Percentiles rank a stretch among this genome's conserved stretches.
phyloP scores from a whole-genome alignment of 2,797 vertebrate genomes.

The Enteromius paludinosus region DNA sequence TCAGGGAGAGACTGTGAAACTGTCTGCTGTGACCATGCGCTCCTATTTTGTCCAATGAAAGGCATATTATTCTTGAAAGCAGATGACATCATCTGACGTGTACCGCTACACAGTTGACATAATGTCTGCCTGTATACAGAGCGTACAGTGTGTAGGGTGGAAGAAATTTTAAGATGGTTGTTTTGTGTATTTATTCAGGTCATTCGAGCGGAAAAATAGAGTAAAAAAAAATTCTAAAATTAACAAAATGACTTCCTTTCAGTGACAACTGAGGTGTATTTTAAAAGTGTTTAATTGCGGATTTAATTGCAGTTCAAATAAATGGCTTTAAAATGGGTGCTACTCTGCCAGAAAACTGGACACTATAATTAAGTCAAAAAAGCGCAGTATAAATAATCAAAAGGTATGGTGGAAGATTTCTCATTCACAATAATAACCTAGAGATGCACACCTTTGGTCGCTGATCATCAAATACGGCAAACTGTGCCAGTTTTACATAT shows the following conservation, averaged over 20 bases:
- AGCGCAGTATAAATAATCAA: slow-evolving; percentile 23
- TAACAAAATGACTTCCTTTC: slow-evolving; percentile 36
- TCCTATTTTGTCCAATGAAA: slow-evolving; percentile 17
- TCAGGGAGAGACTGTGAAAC: background rate
- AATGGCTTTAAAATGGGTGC: slow-evolving; percentile 29
- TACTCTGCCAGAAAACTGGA: background rate
- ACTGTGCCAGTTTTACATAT: slow-evolving; percentile 13
- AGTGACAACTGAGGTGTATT: slow-evolving; percentile 4
- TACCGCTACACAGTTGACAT: slow-evolving; percentile 36
- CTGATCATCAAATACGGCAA: slow-evolving; percentile 43
- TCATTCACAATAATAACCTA: slow-evolving; percentile 35
- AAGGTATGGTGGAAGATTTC: slow-evolving; percentile 23
- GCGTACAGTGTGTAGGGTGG: slow-evolving; percentile 28
- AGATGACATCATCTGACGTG: slow-evolving; percentile 20
- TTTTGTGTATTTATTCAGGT: slow-evolving; percentile 22
- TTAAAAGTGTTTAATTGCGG: background rate
- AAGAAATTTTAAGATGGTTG: slow-evolving; percentile 25
- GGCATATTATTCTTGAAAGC: slow-evolving; percentile 30
- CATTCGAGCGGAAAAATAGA: slow-evolving; percentile 14
- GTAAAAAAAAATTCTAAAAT: background rate
- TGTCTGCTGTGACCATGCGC: background rate
- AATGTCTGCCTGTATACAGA: slow-evolving; percentile 20
- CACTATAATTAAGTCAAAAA: slow-evolving; percentile 14
- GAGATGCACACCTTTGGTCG: slow-evolving; percentile 55
- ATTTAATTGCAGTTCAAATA: slow-evolving; percentile 33